Percentiles rank a stretch among this genome's conserved stretches.
Conservation (phyloP, 2,113 vertebrate species). For the Ranitomeya imitator region DNA sequence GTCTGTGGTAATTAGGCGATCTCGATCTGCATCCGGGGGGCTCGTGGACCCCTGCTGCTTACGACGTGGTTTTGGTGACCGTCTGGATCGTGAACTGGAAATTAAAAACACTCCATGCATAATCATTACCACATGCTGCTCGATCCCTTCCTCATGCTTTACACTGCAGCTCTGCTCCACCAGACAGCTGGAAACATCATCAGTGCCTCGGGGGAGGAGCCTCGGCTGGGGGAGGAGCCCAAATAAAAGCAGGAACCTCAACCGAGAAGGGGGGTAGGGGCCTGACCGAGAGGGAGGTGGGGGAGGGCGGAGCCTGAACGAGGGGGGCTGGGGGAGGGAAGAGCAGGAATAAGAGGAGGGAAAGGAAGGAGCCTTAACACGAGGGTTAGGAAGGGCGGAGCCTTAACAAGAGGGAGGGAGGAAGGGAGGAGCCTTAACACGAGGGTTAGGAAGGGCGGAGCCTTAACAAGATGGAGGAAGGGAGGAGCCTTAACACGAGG, state of each 20-base stretch:
- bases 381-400: neutral
- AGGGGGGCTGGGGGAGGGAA: no score
- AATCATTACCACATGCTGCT: neutral
- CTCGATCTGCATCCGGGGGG: conserved; percentile 85
- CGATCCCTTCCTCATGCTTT: no score
- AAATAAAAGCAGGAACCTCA: no score
- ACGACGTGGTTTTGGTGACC: conserved; percentile 88
- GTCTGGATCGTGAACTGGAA: conserved; percentile 81
- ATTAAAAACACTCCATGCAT: neutral
- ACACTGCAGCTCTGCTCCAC: no score
- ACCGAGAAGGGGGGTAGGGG: no score
- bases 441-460: neutral
- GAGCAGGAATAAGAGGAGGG: no score
- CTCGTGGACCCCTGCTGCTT: conserved; percentile 87
- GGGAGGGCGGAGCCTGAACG: no score
- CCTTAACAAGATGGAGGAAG: neutral
- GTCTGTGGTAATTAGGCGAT: conserved; percentile 90
- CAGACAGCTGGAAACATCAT: no score
- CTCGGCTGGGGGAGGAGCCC: no score
- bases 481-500: neutral
- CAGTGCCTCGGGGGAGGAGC: neutral
- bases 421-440: neutral
- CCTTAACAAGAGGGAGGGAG: no score
- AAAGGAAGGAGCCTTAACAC: neutral
- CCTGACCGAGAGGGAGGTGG: no score